Base-by-base conservation (phyloP, 1,140 invertebrate species). In the Drosophila leontia region DNA sequence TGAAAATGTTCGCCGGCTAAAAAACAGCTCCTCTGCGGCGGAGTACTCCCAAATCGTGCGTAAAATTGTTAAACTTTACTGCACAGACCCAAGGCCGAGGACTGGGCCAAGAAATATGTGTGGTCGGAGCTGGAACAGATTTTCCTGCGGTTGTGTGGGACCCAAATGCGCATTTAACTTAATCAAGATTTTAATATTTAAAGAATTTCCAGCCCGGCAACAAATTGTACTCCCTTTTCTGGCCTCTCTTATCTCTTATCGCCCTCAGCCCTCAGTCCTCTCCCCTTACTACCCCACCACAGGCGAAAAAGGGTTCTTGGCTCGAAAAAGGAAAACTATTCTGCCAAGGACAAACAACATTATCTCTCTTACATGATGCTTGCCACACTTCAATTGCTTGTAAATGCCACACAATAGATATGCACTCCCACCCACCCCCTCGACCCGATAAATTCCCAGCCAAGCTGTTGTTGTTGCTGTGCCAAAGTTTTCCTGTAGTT, bases 181-280 rank as follows among this genome's bases (percentile, higher is more conserved):
- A 90, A 90, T 90, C 85, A 90, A 90, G 85, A 90, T 90, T 90
- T 90, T 90, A 90, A 90, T 90, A 90, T 90, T 90, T 90, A 90
- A 90, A 90, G 84, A 84, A 88, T 81, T 78, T 80, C 42, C 56
- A 50, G 29, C 0, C 53, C 37, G 32, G 37, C 70, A 71, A 72
- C 80, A 88, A 81, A 88, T 84, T 77, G 34, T 75, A 45, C 45
- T 47, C 13, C 32, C 12, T 7, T 13, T 34, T 55, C 35, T 35
- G 37, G 51, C 53, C 56, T n/a, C 35, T 58, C 45, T 71, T 42
- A 64, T 69, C 56, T 61, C 63, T 59, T 67, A 61, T 58, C 56
- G 23, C 37, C 32, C 39, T 8, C 44, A 19, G 45, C 45, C 50
- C 45, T 44, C 60, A 67, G 63, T 15, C n/a, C 62, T 13, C 45